Base-by-base conservation (phyloP, 2,888 invertebrate genomes). In the Pyrgus malvae region DNA sequence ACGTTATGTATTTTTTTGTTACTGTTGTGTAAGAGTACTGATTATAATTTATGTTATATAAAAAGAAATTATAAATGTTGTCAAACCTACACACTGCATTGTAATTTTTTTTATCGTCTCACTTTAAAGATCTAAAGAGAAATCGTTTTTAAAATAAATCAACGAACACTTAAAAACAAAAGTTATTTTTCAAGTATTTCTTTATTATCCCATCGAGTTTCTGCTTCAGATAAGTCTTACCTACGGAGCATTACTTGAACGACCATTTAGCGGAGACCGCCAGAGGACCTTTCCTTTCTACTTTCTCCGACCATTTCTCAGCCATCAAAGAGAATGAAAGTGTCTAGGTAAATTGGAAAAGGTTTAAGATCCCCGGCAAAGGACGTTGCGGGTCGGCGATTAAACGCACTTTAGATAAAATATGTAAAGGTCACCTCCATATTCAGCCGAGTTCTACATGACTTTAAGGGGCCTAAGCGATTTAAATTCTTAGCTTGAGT, bases 361-460 rank as follows among this genome's bases (percentile, higher is more conserved):
- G 74, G 76, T 72, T 75, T 72, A 75, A 78, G 76, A 78, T 76
- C 78, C 75, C 78, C 71, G 74, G 77, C 77, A 78, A 69, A 67
- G 80, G 78, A 74, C 74, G 74, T 61, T 80, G 76, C 78, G 82
- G 80, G 83, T 83, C 78, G 83, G 79, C 86, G 84, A 87, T 87
- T 84, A 83, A 80, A 75, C 75, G 72, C 76, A 80, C 80, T 83
- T 73, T 75, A 86, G 86, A 87, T 89, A 86, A 88, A 87, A 86
- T 87, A 87, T 86, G 85, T 85, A 84, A 81, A 87, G 85, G 83
- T 85, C 82, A 82, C 76, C 76, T 79, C 77, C 70, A 66, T 61
- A 69, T 68, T 69, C 69, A 76, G 70, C 70, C 73, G 74, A 72
- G 57, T 53, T 69, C 65, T 63, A 72, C 72, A 71, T 66, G 69